A percentile compares a stretch with the other conserved stretches of the same genome.
phyloP scores from a whole-genome alignment of 1,140 invertebrate genomes.

The Drosophila nikananu region DNA sequence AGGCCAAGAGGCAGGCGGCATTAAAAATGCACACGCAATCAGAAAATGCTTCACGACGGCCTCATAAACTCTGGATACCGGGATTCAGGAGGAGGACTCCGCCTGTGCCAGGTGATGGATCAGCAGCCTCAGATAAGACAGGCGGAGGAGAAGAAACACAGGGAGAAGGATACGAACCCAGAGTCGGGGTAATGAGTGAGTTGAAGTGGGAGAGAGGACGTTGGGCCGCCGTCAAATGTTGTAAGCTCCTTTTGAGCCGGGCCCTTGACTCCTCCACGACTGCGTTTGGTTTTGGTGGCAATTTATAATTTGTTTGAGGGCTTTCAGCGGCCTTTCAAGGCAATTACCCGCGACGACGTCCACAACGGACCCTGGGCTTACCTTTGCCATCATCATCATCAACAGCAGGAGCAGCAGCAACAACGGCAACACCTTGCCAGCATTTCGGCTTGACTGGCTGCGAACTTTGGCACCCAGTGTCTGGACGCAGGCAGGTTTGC shows the following conservation, averaged over 20 bases:
- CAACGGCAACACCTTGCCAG: conserved; percentile 24
- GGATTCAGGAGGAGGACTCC: conserved; percentile 18
- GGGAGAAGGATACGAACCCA: conserved; percentile 3
- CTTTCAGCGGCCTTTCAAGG: conserved; percentile 77
- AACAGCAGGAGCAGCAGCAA: not conserved
- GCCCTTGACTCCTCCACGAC: conserved; percentile 9
- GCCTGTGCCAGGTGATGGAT: conserved; percentile 64
- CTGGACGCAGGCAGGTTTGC: conserved; percentile 23
- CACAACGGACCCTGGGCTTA: conserved; percentile 25
- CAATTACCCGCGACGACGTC: conserved; percentile 57
- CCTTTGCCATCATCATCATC: conserved; percentile 36
- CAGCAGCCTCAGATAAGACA: conserved; percentile 71
- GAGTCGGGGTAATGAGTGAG: conserved; percentile 65
- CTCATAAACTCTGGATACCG: conserved; percentile 29
- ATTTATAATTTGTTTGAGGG: conserved; percentile 77
- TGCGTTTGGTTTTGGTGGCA: conserved; percentile 39
- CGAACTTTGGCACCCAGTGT: conserved; percentile 47
- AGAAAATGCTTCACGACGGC: conserved; percentile 67
- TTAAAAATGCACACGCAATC: conserved; percentile 83
- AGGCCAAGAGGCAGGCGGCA: conserved; percentile 70
- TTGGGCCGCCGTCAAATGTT: conserved; percentile 37
- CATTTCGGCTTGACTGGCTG: conserved; percentile 64
- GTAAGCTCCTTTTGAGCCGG: conserved; percentile 68
- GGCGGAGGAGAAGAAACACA: conserved; percentile 10
- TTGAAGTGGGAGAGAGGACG: conserved; percentile 37